A percentile compares a stretch with the other conserved stretches of the same genome.
phyloP scores from a whole-genome alignment of 2,113 vertebrate genomes.

The Chionodraco myersi region DNA sequence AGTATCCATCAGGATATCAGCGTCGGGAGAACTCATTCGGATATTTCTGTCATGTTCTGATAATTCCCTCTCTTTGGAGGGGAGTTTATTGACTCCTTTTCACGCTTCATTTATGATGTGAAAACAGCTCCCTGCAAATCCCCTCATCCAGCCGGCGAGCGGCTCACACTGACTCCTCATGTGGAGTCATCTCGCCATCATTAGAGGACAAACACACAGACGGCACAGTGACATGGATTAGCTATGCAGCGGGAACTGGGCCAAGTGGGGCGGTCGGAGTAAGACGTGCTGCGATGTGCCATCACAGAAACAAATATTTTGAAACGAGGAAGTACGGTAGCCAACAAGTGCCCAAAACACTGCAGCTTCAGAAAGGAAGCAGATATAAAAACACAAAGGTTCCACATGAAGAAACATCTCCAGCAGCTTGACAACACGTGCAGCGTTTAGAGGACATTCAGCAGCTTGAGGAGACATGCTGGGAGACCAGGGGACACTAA shows the following conservation, averaged over 20 bases:
- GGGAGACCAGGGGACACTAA: no score
- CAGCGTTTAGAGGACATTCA: no score
- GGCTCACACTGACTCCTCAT: constrained; percentile 50
- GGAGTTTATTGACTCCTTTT: constrained; percentile 50
- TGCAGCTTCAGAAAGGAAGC: no score
- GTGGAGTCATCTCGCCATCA: constrained; percentile 13
- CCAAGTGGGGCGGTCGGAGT: constrained; percentile 14
- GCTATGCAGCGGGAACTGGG: constrained; percentile 50
- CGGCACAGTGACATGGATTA: constrained; percentile 38
- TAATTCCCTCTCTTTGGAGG: constrained; percentile 20
- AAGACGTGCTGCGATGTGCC: constrained; percentile 29
- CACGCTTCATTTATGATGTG: constrained; percentile 52
- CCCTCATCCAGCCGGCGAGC: constrained; percentile 41
- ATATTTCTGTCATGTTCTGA: constrained; percentile 19
- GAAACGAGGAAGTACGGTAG: neutral
- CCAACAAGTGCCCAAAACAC: no score
- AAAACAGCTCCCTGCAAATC: constrained; percentile 53
- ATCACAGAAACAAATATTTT: constrained; percentile 27
- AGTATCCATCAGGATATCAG: constrained; percentile 20
- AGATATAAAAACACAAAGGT: no score
- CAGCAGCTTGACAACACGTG: no score
- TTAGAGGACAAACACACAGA: constrained; percentile 46
- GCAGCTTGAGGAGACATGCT: no score
- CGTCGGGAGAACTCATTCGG: constrained; percentile 37
- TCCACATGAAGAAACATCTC: no score